phyloP scores from a whole-genome alignment of 2,888 invertebrate species.

The Drosophila macrospina region DNA sequence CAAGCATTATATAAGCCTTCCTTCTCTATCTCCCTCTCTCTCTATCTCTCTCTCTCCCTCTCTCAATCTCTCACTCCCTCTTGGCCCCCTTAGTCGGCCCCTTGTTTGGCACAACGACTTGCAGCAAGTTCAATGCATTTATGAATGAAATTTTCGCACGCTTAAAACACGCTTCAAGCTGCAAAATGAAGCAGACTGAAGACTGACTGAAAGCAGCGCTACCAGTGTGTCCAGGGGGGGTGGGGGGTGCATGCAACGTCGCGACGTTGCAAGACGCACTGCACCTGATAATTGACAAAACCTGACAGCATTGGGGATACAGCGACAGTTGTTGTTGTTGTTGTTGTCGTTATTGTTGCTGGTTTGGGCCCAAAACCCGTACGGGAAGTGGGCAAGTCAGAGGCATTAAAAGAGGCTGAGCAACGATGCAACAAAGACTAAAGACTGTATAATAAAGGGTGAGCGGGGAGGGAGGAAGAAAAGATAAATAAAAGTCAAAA shows the following conservation, averaged over 20 bases:
- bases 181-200: conserved; percentile 21
- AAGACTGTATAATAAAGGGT: background rate
- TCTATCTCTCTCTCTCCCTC: background rate
- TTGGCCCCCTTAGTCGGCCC: background rate
- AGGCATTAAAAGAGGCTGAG: conserved; percentile 26
- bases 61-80: too few relatives aligned
- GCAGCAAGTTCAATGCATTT: conserved; percentile 55
- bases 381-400: conserved; percentile 65
- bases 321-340: conserved; percentile 3
- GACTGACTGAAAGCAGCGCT: conserved; percentile 9
- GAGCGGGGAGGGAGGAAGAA: background rate
- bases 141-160: conserved; percentile 77
- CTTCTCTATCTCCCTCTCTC: background rate
- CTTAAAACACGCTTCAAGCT: conserved; percentile 59
- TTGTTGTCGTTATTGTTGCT: conserved; percentile 5
- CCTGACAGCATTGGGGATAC: conserved; percentile 64
- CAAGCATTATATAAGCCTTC: conserved; percentile 41
- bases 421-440: background rate
- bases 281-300: conserved; percentile 79
- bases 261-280: conserved; percentile 35
- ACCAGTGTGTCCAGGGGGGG: too few relatives aligned
- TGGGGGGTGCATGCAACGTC: conserved; percentile 17
- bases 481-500: conserved; percentile 19
- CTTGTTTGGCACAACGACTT: background rate
- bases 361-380: conserved; percentile 38